Evolutionary conservation across 2,888 invertebrate species (phyloP), one percentile per base, ranked within the genome.

Genomic region (Hesperia comma): DNA sequence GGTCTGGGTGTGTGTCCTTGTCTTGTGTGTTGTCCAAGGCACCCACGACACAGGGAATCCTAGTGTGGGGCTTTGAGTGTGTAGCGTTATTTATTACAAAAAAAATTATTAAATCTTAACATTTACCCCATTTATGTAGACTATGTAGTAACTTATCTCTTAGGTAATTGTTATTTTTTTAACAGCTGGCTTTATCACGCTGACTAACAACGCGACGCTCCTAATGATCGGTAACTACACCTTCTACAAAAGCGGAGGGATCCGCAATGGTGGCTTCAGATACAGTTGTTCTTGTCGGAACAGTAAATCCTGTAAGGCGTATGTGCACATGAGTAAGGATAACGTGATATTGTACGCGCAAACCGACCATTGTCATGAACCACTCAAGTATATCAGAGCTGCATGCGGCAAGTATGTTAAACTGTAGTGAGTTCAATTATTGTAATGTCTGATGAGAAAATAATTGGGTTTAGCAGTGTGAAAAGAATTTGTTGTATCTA

Each of bases 241-340:
- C 0, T 82, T 74, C 63, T 77, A 70, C 49, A 80, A 73, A 51
- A 75, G 75, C n/a, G 74, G 72, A 12, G 33, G 5, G 0, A 71
- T 74, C 6, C 67, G 71, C 1, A 61, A 57, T 19, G 60, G 51
- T 33, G 63, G 54, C 33, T 54, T 26, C 46, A 60, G 63, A n/a
- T 55, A 55, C 56, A 55, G 51, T 54, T 63, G 68, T 33, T 63
- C 63, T 12, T 56, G 46, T 12, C 63, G 63, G 7, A 33, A 32
- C 10, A 63, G 63, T 56, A 63, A 37, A 40, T 33, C 2, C 3
- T 63, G 63, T 12, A 63, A 74, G 17, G 84, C 86, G 0, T 77
- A 74, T 46, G 62, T 82, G 0, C 79, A 83, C 26, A 37, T 86
- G 19, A 74, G 77, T 0, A 72, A 69, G 0, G 63, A 71, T 5